A percentile compares a stretch with the other conserved stretches of the same genome.
phyloP scores from a whole-genome alignment of 1,140 invertebrate species.

The Aradophagus sp. region DNA sequence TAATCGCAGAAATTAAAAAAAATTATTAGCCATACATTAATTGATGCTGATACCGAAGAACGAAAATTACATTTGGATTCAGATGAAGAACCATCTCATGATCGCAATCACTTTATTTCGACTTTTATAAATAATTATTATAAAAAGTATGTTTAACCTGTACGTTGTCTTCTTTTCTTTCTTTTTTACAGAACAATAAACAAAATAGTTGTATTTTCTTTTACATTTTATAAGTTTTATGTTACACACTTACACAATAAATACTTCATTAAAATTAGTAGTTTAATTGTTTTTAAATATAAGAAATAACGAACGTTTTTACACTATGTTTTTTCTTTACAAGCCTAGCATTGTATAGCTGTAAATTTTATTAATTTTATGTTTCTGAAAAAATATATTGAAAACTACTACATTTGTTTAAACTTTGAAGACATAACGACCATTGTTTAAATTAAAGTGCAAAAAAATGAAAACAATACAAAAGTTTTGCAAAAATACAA shows the following conservation, averaged over 20 bases:
- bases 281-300: constrained; percentile 10
- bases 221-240: constrained; percentile 24
- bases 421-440: too few species aligned
- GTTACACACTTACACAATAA: constrained; percentile 49
- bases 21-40: too few species aligned
- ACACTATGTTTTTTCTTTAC: neutral
- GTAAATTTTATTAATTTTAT: constrained; percentile 2
- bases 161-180: too few species aligned
- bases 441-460: too few species aligned
- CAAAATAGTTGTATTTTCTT: constrained; percentile 28
- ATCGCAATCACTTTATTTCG: constrained; percentile 35
- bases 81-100: constrained; percentile 9
- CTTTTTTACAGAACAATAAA: constrained; percentile 44
- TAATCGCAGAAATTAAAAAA: too few species aligned
- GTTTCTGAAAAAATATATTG: too few species aligned
- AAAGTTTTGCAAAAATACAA: too few species aligned
- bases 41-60: too few species aligned
- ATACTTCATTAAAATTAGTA: constrained; percentile 26
- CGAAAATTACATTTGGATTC: neutral
- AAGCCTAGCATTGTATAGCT: neutral
- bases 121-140: constrained; percentile 50
- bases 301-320: constrained; percentile 26
- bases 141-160: constrained; percentile 49
- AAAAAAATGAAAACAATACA: too few species aligned
- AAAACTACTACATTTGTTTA: too few species aligned